A percentile compares a stretch with the other conserved stretches of the same genome.
These are phyloP conservation scores for Solea senegalensis DNA, from an alignment of 2,113 vertebrate species.

Conservation along the genomic window DNA sequence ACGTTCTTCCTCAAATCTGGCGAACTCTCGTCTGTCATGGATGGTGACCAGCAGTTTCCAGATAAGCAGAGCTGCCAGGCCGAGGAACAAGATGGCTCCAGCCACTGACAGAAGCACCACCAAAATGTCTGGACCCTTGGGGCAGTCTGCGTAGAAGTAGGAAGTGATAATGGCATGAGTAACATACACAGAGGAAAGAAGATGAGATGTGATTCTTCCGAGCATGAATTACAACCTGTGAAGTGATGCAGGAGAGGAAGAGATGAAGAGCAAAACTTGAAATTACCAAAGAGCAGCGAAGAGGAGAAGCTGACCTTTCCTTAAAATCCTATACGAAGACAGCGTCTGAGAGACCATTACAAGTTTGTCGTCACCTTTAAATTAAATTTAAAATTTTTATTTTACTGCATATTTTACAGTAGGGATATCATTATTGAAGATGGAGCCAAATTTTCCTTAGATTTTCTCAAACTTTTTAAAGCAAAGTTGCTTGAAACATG, in stretches of 20 bases:
- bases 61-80: conserved; percentile 89
- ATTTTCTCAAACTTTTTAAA: too few species aligned
- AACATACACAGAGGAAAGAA: background rate
- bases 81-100: conserved; percentile 91
- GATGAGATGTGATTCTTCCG: background rate
- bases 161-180: conserved; percentile 32
- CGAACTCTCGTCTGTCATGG: conserved; percentile 94
- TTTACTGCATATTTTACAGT: too few species aligned
- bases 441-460: too few species aligned
- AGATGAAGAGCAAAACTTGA: too few species aligned
- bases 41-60: conserved; percentile 98
- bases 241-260: too few species aligned
- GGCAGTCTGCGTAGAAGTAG: conserved; percentile 84
- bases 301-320: conserved; percentile 12
- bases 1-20: conserved; percentile 95
- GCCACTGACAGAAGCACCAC: conserved; percentile 92
- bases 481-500: too few species aligned
- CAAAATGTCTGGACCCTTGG: conserved; percentile 90
- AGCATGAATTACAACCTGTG: too few species aligned
- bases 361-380: too few species aligned
- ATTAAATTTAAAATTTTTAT: too few species aligned
- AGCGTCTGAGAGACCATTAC: too few species aligned
- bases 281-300: background rate
- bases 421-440: too few species aligned
- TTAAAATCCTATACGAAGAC: too few species aligned